A percentile compares a stretch with the other conserved stretches of the same genome.
Evolutionary conservation across 2,797 vertebrate genomes (phyloP).

Genomic region (Chelidonichthys spinosus): DNA sequence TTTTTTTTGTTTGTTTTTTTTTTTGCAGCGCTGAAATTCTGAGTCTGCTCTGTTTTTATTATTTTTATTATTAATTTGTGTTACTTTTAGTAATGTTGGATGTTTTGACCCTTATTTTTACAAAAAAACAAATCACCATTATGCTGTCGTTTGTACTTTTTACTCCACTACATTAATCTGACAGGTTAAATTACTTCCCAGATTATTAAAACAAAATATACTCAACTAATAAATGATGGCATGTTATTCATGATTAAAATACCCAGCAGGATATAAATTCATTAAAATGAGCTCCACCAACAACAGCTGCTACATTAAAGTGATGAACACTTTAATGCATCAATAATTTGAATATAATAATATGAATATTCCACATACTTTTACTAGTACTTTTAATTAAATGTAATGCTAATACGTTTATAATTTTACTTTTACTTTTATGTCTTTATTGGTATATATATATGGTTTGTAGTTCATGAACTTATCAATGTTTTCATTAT

Average conservation of each 20-base stretch:
- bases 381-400: background rate
- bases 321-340: background rate
- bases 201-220: background rate
- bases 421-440: too few relatives aligned
- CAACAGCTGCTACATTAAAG: background rate
- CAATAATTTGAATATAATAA: background rate
- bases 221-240: background rate
- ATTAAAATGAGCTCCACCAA: background rate
- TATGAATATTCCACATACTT: background rate
- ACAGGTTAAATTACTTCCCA: background rate
- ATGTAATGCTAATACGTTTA: background rate
- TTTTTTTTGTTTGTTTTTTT: too few relatives aligned
- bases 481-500: background rate
- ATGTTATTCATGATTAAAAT: background rate
- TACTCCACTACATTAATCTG: background rate
- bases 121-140: background rate
- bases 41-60: background rate
- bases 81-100: background rate
- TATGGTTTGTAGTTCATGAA: too few relatives aligned
- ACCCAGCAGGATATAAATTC: background rate
- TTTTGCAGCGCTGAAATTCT: background rate
- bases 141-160: background rate
- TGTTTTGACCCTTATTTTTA: background rate
- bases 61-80: background rate
- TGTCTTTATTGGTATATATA: too few relatives aligned